These are phyloP conservation scores for Cromileptes altivelis DNA, from an alignment of 2,113 vertebrate species.

Conservation along the genomic window DNA sequence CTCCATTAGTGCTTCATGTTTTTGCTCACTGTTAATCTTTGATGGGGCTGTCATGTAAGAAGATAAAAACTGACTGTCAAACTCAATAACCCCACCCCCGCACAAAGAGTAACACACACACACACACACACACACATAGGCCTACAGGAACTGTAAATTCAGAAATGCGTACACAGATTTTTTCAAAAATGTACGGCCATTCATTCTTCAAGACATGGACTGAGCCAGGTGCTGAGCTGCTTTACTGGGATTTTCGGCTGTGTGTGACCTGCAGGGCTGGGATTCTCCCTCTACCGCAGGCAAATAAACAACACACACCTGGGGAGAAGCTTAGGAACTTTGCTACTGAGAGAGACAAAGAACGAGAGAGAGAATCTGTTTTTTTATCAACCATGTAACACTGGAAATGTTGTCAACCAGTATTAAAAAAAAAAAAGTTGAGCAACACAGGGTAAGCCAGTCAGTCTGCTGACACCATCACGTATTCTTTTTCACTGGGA, in stretches of 20 bases:
- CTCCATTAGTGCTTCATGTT: constrained; percentile 68
- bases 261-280: neutral
- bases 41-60: constrained; percentile 65
- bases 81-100: constrained; percentile 9
- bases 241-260: neutral
- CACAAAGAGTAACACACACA: neutral
- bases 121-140: neutral
- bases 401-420: neutral
- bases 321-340: neutral
- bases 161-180: neutral
- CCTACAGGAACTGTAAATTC: neutral
- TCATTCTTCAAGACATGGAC: constrained; percentile 1
- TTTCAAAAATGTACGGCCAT: constrained; percentile 6
- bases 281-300: neutral
- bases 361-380: neutral
- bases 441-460: too few relatives aligned
- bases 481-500: neutral
- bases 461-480: neutral
- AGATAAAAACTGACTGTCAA: constrained; percentile 64
- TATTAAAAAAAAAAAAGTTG: too few relatives aligned
- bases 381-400: neutral
- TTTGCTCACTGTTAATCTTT: constrained; percentile 72
- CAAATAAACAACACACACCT: neutral
- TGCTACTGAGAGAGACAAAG: neutral
- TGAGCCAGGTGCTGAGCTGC: neutral